Base-by-base conservation (phyloP, 2,113 vertebrate genomes). In the Syrmaticus mikado region DNA sequence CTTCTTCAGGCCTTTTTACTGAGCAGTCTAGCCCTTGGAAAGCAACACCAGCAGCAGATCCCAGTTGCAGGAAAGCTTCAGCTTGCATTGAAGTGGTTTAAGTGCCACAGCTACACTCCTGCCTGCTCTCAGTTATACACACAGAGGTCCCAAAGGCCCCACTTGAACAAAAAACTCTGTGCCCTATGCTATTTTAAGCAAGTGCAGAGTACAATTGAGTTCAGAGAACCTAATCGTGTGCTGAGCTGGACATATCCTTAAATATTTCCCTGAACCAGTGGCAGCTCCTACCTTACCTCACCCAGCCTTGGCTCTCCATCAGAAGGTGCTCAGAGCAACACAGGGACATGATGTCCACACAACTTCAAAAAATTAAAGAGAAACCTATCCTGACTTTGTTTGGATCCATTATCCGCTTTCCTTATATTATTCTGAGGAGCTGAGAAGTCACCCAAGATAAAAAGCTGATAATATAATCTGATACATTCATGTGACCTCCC, bases 401-500 rank as follows among this genome's bases (percentile, higher is more conserved):
- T 55, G 83, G 58, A 52, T 74, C 87, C 79, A 75, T 84, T 75
- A 66, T 80, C 43, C 32, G 57, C 32, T 84, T 71, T 52, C 85
- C 22, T 66, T 55, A 70, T 48, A 50, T 66, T 11, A 57, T 55
- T 65, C 64, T 25, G 46, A 80, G 60, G 71, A 88, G 90, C 60
- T 50, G 60, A 91, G 79, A 85, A 92, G 52, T 82, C 70, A 62
- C 70, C 80, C 43, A 22, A 87, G 81, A 94, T 72, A 96, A 95
- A 90, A 40, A 76, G 85, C 75, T 78, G 84, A 71, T 79, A 81
- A 66, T 67, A 53, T 67, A 53, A 80, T 77, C 86, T 32, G 78
- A 65, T 90, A 88, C 7, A 94, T 92, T 57, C 61, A 74, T 90
- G 85, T 92, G 88, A 96, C 62, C 80, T 80, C 87, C 64, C 76